Base-by-base conservation (phyloP, 2,113 vertebrate genomes). In the Paracanthobrama guichenoti region DNA sequence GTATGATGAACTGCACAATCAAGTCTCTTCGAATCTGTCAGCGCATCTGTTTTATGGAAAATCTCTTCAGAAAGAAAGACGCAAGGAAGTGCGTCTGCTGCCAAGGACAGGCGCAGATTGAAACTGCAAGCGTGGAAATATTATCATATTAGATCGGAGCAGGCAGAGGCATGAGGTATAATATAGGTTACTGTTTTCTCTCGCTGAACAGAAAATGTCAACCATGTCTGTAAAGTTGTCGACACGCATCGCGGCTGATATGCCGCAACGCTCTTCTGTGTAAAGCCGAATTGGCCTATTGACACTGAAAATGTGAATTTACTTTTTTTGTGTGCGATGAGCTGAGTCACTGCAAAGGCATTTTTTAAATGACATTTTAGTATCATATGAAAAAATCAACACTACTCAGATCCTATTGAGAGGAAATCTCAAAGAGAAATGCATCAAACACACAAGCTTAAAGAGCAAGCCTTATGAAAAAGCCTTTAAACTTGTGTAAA, bases 161-260 rank as follows among this genome's bases (percentile, higher is more conserved):
- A 78, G 18, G 11, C 59, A 35, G 46, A 81, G 78, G 50, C 26
- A 28, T 55, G 83, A 5, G 24, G 44, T 86, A 67, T 80, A 84
- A 84, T 75, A 75, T 48, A 60, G 20, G 64, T 73, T 71, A 85
- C 72, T 72, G 82, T 71, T 77, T 81, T 81, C 62, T 64, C 69
- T 86, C 39, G 35, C 71, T 26, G 48, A 48, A 60, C 39, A 80
- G 71, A 72, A 83, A 86, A 88, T 86, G 87, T 83, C 87, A 88
- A 72, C 55, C 66, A 31, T 83, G 79, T 85, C 74, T 75, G 59
- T 79, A 62, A 59, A 57, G 73, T 50, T 82, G 79, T 79, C 60
- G 67, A 83, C 79, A 79, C 16, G 77, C n/a, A 85, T 24, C 50
- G 22, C 59, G 6, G 59, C 67, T 35, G 39, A 83, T 57, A 28